Evolutionary conservation across 1,140 invertebrate genomes (phyloP), one percentile per base, ranked within the genome.

Genomic region (Rhynchophorus ferrugineus): DNA sequence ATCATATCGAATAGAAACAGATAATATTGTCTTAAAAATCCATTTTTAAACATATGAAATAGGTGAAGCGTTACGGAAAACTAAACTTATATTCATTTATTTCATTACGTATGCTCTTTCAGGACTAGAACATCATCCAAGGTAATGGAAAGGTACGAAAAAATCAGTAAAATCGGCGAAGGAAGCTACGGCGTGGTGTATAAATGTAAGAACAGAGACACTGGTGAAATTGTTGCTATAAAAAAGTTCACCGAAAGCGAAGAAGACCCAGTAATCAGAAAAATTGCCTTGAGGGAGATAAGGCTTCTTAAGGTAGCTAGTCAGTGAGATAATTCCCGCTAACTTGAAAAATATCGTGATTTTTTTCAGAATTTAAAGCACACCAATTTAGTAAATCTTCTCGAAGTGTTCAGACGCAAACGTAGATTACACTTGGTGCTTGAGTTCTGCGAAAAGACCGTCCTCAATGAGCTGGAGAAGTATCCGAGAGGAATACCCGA

Each of bases 191-290:
- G 96, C 6, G 83, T 98, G 49, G 96, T 99, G 39, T 99, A 97
- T 78, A 98, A 98, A 71, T 99, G 96, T 72, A 83, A 93, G 37
- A 95, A 98, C 73, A 78, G 90, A 59, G 95, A 98, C 62, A 98
- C 89, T 1, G 91, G 93, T 3, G 87, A 94, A 63, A 76, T 98
- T 36, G 96, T 99, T 9, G 96, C 96, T 8, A 96, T 99, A 16
- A 99, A 99, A 74, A 95, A 98, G 70, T 99, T 98, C 71, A 88
- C 97, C 7, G 95, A 99, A 72, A 95, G 94, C 9, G 96, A 99
- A 72, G 95, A 98, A 63, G 96, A 99, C 75, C 95, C 95, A 0
- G 80, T 96, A 0, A 99, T 99, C 58, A 81, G 94, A 53, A 99
- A 99, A 74, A 99, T 99, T 54, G 96, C 96, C 1, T 79, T 99